These are phyloP conservation scores for Atethmia centrago DNA, from an alignment of 2,888 invertebrate genomes.

Conservation along the genomic window DNA sequence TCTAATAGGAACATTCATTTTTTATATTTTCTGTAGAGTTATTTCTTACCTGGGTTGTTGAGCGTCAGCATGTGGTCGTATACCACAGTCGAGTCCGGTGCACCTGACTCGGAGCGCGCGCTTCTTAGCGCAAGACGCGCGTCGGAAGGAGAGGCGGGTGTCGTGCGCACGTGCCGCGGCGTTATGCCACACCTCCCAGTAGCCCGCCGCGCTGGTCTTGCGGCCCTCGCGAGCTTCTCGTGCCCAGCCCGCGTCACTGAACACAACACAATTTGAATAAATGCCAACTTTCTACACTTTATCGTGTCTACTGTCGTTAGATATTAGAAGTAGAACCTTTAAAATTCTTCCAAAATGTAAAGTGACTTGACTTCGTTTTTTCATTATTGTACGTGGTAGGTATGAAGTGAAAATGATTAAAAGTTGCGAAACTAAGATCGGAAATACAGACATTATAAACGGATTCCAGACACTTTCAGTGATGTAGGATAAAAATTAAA, in stretches of 20 bases:
- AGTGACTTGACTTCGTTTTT: not conserved
- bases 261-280: slow-evolving; percentile 30
- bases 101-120: slow-evolving; percentile 93
- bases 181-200: slow-evolving; percentile 92
- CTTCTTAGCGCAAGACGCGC: slow-evolving; percentile 91
- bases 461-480: not conserved
- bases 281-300: not conserved
- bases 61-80: slow-evolving; percentile 92
- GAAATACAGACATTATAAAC: not conserved
- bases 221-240: slow-evolving; percentile 86
- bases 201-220: slow-evolving; percentile 81
- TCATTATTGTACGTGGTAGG: not conserved
- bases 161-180: slow-evolving; percentile 88
- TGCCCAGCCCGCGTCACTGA: slow-evolving; percentile 83
- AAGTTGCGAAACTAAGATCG: not conserved
- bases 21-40: not conserved
- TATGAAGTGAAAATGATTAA: not conserved
- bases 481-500: not conserved
- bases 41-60: slow-evolving; percentile 92
- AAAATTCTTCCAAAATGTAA: not conserved
- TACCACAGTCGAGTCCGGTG: slow-evolving; percentile 93
- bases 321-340: not conserved
- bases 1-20: too few species aligned
- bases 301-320: not conserved
- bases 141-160: slow-evolving; percentile 92